Evolutionary conservation across 23 tunicate genomes (phyloP).

Genomic region (Phallusia fumigata): DNA sequence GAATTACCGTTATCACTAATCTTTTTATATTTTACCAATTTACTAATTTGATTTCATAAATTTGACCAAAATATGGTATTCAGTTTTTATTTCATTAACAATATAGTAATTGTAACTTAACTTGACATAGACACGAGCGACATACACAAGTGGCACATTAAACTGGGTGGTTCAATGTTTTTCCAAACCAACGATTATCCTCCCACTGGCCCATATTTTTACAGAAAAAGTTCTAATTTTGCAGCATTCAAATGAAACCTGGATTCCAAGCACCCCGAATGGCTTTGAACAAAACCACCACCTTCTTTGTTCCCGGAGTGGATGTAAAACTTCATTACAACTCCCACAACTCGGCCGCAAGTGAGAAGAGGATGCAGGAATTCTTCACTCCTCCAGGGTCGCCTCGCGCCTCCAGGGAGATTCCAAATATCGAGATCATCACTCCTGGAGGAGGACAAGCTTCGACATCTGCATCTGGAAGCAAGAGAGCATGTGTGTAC

Average conservation of each 20-base stretch:
- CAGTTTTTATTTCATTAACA: too few relatives aligned
- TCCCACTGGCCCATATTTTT: too few relatives aligned
- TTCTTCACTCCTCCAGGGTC: slow-evolving; percentile 18
- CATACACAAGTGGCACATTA: too few relatives aligned
- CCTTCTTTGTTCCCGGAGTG: slow-evolving; percentile 87
- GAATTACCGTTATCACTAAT: too few relatives aligned
- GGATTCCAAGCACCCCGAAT: background rate
- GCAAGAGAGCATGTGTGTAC: slow-evolving; percentile 50
- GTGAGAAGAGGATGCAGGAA: slow-evolving; percentile 4
- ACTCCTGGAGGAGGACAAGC: slow-evolving; percentile 44
- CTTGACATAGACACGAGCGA: too few relatives aligned
- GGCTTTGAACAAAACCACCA: slow-evolving; percentile 16
- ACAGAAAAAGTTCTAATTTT: too few relatives aligned
- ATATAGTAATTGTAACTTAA: too few relatives aligned
- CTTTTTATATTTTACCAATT: too few relatives aligned
- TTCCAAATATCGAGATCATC: slow-evolving; percentile 43
- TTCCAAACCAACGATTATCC: too few relatives aligned
- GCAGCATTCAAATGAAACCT: background rate
- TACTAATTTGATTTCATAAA: too few relatives aligned
- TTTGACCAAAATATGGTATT: too few relatives aligned
- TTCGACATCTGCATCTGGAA: slow-evolving; percentile 1
- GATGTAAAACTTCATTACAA: slow-evolving; percentile 79
- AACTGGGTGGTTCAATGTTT: too few relatives aligned
- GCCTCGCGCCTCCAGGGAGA: background rate
- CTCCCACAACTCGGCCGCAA: slow-evolving; percentile 35